Evolutionary conservation across 2,797 vertebrate genomes (phyloP), one percentile per base, ranked within the genome.

Genomic region (Bovichtus diacanthus): DNA sequence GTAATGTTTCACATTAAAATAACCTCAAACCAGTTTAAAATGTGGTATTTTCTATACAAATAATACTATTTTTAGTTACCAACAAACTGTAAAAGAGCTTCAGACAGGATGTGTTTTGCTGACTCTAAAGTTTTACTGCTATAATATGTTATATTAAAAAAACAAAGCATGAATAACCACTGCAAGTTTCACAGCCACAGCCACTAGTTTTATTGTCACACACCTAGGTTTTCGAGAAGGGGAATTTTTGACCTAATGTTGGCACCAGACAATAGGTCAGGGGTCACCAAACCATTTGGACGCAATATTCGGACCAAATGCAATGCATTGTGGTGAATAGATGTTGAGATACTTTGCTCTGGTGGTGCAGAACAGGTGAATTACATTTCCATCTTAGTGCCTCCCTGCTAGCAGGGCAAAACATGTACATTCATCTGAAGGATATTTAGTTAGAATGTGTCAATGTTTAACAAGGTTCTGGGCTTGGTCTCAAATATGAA

Each of bases 341-440:
- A 70, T 60, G 39, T 66, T 49, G 9, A 56, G 70, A 76, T 76
- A 58, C 72, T 61, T 81, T 63, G 27, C 18, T 72, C 4, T 66
- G 21, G 16, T 44, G 8, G 23, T 62, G 53, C 53, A 65, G 67
- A 80, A 38, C 74, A 81, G 25, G 80, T 74, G 58, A 68, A 38
- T 81, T 77, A 86, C 58, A 73, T 83, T 87, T 74, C 9, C 12
- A n/a, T n/a, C n/a, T n/a, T n/a, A 47, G 68, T 60, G 53, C 12
- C 5, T 53, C 8, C 9, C 47, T 74, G 74, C 58, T 50, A 60
- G 50, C 44, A 53, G 15, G 7, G 36, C n/a, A 44, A 68, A 66
- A 65, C 4, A 70, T 56, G 71, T 56, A 6, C 29, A 80, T 74
- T 44, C 1, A 63, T 64, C 12, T 50, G 13, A 70, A 53, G 9